Evolutionary conservation across 2,888 invertebrate genomes (phyloP), one percentile per base, ranked within the genome.

Genomic region (Brachypalpus laphriformis): DNA sequence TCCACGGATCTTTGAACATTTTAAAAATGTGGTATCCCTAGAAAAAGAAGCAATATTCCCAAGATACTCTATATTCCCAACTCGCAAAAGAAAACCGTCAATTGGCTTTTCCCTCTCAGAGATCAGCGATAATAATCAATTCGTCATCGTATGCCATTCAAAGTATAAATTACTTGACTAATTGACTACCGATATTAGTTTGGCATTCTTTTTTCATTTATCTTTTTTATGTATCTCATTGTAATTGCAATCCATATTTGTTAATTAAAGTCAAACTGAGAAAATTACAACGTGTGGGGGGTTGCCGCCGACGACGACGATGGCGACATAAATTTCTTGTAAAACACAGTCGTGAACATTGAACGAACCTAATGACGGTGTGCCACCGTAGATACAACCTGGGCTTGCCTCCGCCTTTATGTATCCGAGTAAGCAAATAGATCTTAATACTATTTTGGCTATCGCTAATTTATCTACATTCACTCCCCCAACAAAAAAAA

Each of bases 381-480:
- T 59, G 82, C 82, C 82, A 70, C 47, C n/a, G 34, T 61, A 22
- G 8, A 49, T 40, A 25, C 14, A 56, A 59, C 42, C 42, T 54
- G 25, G 78, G 80, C 74, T 74, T 66, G 80, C 59, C 72, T 2
- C 65, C 63, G 25, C 34, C 63, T 61, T 8, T 25, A 31, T 16
- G 8, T 18, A 9, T 0, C 16, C 22, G 16, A 8, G 9, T 54
- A 71, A 59, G 40, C 31, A 80, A 72, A 66, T 20, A 45, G 61
- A 78, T 2, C 14, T 37, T 25, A 20, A 80, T 42, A 57, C 70
- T 59, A 77, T 61, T 82, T 78, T 72, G 78, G 82, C 78, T 82
- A 82, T 82, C 82, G 77, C 47, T 66, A 72, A 82, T 78, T 78
- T 82, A 82, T 82, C 81, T 80, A 42, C 34, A 57, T 42, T 59